A percentile compares a stretch with the other conserved stretches of the same genome.
phyloP scores from a whole-genome alignment of 1,140 invertebrate species.

The Nixonia krombeini region DNA sequence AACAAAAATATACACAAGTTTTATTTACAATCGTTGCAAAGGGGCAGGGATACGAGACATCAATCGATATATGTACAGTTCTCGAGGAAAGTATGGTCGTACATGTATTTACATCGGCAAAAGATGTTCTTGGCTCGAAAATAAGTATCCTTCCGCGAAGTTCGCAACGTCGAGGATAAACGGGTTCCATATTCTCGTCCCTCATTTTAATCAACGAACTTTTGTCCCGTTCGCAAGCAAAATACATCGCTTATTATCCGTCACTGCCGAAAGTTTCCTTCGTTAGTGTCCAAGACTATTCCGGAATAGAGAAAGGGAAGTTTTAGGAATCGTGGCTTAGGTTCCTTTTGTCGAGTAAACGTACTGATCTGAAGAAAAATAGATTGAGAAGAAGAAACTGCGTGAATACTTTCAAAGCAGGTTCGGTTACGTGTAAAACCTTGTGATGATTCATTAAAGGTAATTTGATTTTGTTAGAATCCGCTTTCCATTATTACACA shows the following conservation, averaged over 20 bases:
- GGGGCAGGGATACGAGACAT: constrained; percentile 39
- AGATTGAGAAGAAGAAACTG: neutral
- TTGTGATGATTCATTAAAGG: no score
- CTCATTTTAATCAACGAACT: neutral
- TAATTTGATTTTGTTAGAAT: no score
- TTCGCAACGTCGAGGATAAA: neutral
- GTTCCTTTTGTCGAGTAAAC: constrained; percentile 4
- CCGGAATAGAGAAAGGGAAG: constrained; percentile 22
- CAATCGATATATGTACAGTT: constrained; percentile 46
- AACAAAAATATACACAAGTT: constrained; percentile 43
- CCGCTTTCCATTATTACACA: no score
- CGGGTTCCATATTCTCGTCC: neutral
- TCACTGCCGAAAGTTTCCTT: neutral
- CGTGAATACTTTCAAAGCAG: no score
- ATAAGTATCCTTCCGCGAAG: neutral
- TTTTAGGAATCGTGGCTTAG: constrained; percentile 21
- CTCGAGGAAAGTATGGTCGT: constrained; percentile 40
- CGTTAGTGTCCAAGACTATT: neutral
- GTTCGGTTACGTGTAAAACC: no score
- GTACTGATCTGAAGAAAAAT: constrained; percentile 1
- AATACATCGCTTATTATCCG: neutral
- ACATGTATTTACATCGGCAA: constrained; percentile 39
- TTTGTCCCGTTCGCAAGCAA: neutral
- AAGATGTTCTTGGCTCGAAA: constrained; percentile 7
- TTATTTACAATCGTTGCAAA: constrained; percentile 49